A percentile compares a stretch with the other conserved stretches of the same genome.
These are phyloP conservation scores for Pachymerium ferrugineum DNA, from an alignment of 2,888 invertebrate species.

Conservation along the genomic window DNA sequence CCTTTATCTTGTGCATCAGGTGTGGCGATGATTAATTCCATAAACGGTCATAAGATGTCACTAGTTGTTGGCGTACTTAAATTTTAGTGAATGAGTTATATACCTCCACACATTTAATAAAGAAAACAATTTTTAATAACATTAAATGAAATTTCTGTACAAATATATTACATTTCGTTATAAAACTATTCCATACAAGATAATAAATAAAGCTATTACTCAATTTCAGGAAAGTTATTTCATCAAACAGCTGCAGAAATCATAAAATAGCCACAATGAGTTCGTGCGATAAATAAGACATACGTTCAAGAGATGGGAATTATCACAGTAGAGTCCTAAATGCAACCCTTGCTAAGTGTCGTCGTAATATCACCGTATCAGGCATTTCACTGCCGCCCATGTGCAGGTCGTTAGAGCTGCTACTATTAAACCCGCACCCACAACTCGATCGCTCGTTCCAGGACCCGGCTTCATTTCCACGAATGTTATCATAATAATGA, in stretches of 20 bases:
- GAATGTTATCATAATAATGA: constrained; percentile 12
- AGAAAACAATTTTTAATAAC: too few relatives aligned
- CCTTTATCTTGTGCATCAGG: not conserved
- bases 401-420: constrained; percentile 10
- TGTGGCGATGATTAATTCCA: not conserved
- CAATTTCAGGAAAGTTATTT: constrained; percentile 15
- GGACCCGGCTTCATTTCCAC: not conserved
- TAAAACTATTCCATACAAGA: not conserved
- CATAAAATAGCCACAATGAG: constrained; percentile 18
- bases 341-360: constrained; percentile 5
- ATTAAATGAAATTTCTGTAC: not conserved
- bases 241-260: constrained; percentile 1
- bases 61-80: not conserved
- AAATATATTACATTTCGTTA: not conserved
- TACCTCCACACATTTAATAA: too few relatives aligned
- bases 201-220: constrained; percentile 14
- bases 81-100: too few relatives aligned
- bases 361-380: constrained; percentile 21
- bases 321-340: constrained; percentile 16
- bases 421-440: constrained; percentile 2
- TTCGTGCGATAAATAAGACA: constrained; percentile 16
- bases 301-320: constrained; percentile 14
- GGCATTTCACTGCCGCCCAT: constrained; percentile 10
- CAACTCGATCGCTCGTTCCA: constrained; percentile 1
- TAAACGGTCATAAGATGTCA: not conserved